Conservation (phyloP, 2,113 vertebrate species). For the Labeo rohita region DNA sequence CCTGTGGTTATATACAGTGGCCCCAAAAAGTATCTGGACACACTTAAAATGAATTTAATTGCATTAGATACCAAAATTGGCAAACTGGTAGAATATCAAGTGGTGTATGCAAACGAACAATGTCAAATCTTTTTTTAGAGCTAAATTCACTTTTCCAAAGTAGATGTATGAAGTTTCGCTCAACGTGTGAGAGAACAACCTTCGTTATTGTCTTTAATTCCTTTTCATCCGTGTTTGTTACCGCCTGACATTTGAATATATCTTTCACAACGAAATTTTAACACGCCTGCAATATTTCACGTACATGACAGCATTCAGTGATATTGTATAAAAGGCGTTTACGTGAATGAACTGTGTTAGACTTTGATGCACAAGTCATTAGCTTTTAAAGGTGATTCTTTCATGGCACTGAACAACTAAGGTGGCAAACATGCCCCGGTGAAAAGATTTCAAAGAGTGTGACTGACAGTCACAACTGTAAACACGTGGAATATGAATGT, state of each 20-base stretch:
- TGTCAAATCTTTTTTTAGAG: neutral
- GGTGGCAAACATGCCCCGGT: neutral
- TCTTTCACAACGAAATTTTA: neutral
- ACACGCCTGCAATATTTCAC: slow-evolving; percentile 13
- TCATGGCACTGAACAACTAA: neutral
- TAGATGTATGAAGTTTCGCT: too few relatives aligned
- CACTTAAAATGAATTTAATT: neutral
- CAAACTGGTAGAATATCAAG: neutral
- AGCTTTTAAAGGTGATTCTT: neutral
- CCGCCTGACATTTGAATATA: neutral
- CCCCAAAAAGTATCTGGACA: neutral
- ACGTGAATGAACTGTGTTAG: neutral
- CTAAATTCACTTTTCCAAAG: neutral
- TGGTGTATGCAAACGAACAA: neutral
- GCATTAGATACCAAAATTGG: neutral
- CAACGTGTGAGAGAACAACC: neutral
- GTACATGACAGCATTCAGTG: slow-evolving; percentile 14
- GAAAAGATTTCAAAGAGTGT: neutral
- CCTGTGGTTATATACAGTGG: neutral
- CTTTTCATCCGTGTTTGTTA: neutral
- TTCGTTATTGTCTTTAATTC: neutral
- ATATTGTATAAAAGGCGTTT: neutral
- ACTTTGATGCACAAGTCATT: neutral
- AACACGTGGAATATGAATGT: neutral
- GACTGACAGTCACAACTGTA: neutral